Base-by-base conservation (phyloP, 2,113 vertebrate genomes). In the Pitta sordida region DNA sequence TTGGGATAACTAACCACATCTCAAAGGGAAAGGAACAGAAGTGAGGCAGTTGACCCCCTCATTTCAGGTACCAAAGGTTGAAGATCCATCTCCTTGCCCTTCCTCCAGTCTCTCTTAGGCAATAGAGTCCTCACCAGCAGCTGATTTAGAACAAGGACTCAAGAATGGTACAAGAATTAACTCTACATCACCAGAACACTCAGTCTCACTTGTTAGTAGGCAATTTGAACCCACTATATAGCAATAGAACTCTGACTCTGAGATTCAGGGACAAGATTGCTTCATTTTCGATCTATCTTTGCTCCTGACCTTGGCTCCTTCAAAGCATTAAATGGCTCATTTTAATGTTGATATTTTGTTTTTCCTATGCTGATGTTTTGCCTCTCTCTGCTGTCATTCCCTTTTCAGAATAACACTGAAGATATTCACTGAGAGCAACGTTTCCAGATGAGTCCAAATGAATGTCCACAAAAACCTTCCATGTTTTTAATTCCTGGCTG, bases 391-490 rank as follows among this genome's bases (percentile, higher is more conserved):
- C 34, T 20, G 3, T 56, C 13, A 7, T 26, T 32, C 37, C 6
- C 43, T 39, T 24, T 32, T 52, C 21, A 67, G n/a, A 64, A 41
- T 12, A 56, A 17, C 36, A 51, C 26, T 68, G 27, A 34, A 53
- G 37, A 23, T 26, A 11, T 1, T 5, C 41, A 43, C 17, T 26
- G 30, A 79, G 60, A 49, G 34, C 5, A 49, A 9, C 0, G 0
- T 32, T 68, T n/a, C 23, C 64, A 77, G 70, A 9, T 4, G 15
- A 39, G 13, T 36, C 37, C 59, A 55, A 9, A 39, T 1, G 2
- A 13, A 29, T 3, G 2, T 5, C n/a, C 37, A 56, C 24, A 68
- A 62, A 65, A 44, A 22, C 29, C 17, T 59, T 13, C 39, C n/a
- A 7, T 0, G 0, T 27, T 46, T 41, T 44, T 32, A 68, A 53